phyloP scores from a whole-genome alignment of 2,797 vertebrate genomes.

The Cuniculus paca region DNA sequence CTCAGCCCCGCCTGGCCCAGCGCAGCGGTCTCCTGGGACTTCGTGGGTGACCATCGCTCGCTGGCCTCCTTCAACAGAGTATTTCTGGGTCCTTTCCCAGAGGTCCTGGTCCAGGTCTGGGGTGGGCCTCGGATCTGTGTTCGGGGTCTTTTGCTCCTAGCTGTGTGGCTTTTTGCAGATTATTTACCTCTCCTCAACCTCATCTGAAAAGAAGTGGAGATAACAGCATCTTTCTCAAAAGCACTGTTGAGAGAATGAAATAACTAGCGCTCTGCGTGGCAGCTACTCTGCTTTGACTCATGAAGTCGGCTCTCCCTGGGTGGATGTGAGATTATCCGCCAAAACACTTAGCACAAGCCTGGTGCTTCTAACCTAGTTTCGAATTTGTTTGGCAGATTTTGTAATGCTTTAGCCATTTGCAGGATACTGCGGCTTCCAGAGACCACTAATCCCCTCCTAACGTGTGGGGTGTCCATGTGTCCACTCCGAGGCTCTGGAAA shows the following conservation, averaged over 20 bases:
- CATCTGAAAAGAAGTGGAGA: slow-evolving; percentile 41
- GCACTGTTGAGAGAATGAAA: neutral
- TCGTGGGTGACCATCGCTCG: neutral
- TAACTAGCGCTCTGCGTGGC: neutral
- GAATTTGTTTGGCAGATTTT: neutral
- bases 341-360: neutral
- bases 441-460: neutral
- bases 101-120: neutral
- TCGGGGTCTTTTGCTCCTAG: neutral
- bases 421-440: neutral
- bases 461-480: rapidly evolving
- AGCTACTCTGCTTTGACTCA: neutral
- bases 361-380: neutral
- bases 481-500: neutral
- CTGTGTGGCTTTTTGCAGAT: neutral
- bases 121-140: neutral
- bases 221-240: neutral
- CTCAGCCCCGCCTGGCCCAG: no score
- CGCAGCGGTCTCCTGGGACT: neutral
- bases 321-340: slow-evolving; percentile 23
- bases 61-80: neutral
- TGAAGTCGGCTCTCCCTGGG: neutral
- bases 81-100: neutral
- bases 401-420: neutral
- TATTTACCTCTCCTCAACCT: slow-evolving; percentile 45